Base-by-base conservation (phyloP, 1,140 invertebrate species). In the Drusus annulatus region DNA sequence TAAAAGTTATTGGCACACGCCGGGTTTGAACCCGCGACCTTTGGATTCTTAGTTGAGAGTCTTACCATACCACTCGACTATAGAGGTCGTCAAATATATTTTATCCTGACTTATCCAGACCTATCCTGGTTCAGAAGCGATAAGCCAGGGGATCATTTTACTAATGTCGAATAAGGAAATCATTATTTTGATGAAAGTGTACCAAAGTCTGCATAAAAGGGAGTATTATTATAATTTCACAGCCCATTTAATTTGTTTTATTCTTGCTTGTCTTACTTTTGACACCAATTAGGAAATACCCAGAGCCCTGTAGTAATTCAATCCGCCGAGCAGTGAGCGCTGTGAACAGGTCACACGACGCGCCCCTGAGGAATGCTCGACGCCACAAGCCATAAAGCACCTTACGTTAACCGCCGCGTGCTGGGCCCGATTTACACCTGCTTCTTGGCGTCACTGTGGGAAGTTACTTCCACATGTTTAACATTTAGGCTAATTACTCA, bases 321-420 rank as follows among this genome's bases (percentile, higher is more conserved):
- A 65, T 65, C 16, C n/a, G 2, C 16, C 7, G 36, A 45, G 8
- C 21, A 65, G 7, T 65, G 3, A 25, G 23, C 23, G n/a, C n/a
- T 25, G 8, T 58, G 4, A 36, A 45, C 36, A 19, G 56, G 17
- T 65, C 62, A 25, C 71, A 75, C 71, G 6, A 51, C 25, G 31
- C 75, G 75, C 75, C 60, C 21, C n/a, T 50, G 75, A 1, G 36
- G 36, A 63, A 76, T 65, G n/a, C 36, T 10, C 8, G 13, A 1
- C 36, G 36, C 36, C 36, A 7, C 13, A 45, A 45, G 36, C 19
- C 60, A 76, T 65, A 76, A 63, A 50, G 36, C 75, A 76, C 58
- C n/a, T 15, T 17, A n/a, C 58, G 23, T 15, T 17, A n/a, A 76
- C 7, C 50, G 25, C 25, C 5, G 31, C 0, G n/a, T 1, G 17